Base-by-base conservation (phyloP, 2,797 vertebrate genomes). In the Pangasius mekongensis region DNA sequence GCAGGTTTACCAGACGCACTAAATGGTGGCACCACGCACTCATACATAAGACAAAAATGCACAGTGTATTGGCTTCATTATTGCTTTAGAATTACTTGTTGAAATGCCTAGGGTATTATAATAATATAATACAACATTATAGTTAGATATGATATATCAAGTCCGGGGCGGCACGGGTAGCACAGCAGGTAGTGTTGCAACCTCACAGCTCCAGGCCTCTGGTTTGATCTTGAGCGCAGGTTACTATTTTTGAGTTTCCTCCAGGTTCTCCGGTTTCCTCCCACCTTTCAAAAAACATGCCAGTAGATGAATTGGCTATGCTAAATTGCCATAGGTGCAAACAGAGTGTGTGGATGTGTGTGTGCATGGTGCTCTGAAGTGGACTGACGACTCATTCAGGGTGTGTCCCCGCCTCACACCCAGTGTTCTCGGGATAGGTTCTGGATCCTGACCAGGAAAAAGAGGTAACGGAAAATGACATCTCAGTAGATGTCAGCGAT, bases 401-500 rank as follows among this genome's bases (percentile, higher is more conserved):
- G 27, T 67, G 82, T 66, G 82, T 82, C 16, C 9, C 27, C 3
- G 18, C 27, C 27, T 33, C 82, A 33, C 24, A 33, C 43, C 43
- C 62, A 64, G 3, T 49, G 52, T 62, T 66, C 27, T 33, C 16
- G 0, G 62, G 60, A 49, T 49, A 49, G 39, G 27, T 24, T 30
- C 81, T 66, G 39, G 27, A n/a, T 47, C 43, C 58, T 83, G 62
- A 22, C 62, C 82, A 83, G 62, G 7, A 62, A 80, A 76, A 49
- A 27, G 47, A 9, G 24, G 22, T 27, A 33, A 16, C 43, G 67
- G 36, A 49, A 67, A 83, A 83, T 83, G 11, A 18, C 13, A 8
- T 30, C 27, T 52, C 39, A 66, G 27, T n/a, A 62, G 39, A 27
- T 27, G 22, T 43, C 33, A 83, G 60, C 3, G 2, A 43, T 43